phyloP scores from a whole-genome alignment of 2,113 vertebrate genomes.

The Cephalopterus ornatus region DNA sequence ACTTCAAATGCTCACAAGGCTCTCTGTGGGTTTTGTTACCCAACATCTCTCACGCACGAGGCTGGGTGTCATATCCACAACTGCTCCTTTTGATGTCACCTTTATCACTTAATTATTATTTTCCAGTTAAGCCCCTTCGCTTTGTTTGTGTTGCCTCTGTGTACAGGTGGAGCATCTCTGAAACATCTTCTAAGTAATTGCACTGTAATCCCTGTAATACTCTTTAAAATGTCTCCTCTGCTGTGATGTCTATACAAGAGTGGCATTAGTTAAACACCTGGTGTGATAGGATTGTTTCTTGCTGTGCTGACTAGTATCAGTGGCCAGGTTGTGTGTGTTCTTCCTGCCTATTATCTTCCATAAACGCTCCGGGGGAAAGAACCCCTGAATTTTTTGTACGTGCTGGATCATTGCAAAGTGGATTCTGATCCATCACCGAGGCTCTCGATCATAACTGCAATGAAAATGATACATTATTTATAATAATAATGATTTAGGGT shows the following conservation, averaged over 20 bases:
- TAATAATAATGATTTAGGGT: not conserved
- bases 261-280: not conserved
- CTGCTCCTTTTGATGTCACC: not conserved
- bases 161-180: not conserved
- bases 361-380: not conserved
- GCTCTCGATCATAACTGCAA: not conserved
- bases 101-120: constrained; percentile 8
- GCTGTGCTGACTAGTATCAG: not conserved
- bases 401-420: not conserved
- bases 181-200: not conserved
- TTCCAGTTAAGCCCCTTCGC: not conserved
- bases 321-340: not conserved
- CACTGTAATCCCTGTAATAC: not conserved
- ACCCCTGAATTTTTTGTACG: rapidly evolving
- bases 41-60: not conserved
- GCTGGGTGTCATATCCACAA: not conserved
- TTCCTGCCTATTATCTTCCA: not conserved
- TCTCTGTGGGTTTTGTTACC: not conserved
- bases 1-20: not conserved
- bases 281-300: not conserved
- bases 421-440: not conserved
- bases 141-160: not conserved
- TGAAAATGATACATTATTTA: not conserved
- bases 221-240: not conserved
- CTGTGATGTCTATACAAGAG: not conserved